phyloP scores from a whole-genome alignment of 2,797 vertebrate species.

The Astyanax mexicanus region DNA sequence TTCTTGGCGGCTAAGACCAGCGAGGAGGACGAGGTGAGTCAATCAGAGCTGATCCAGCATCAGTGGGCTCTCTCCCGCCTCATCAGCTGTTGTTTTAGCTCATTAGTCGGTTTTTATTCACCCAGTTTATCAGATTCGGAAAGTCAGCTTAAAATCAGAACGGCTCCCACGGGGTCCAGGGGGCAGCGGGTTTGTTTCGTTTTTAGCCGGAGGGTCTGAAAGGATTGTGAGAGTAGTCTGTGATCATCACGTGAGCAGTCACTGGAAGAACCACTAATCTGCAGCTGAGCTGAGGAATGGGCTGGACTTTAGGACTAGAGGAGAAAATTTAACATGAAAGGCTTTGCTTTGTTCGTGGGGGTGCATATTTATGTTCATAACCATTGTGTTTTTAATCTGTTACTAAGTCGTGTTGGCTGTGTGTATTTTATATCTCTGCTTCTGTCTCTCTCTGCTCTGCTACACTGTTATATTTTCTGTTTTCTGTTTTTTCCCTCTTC shows the following conservation, averaged over 20 bases:
- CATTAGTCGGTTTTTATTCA: no score
- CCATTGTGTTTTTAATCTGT: neutral
- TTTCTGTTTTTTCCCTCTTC: constrained; percentile 15
- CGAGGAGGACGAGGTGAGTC: constrained; percentile 95
- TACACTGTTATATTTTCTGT: no score
- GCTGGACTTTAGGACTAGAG: neutral
- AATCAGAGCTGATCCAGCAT: constrained; percentile 2
- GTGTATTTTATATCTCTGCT: no score
- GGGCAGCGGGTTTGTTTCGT: no score
- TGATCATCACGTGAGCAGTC: neutral
- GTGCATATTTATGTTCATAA: neutral
- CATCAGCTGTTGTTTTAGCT: no score
- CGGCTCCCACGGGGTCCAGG: no score
- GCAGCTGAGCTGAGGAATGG: neutral
- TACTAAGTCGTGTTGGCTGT: no score
- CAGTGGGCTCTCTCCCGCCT: no score
- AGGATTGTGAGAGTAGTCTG: neutral
- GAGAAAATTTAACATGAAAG: no score
- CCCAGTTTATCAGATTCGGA: no score
- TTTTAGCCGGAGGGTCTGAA: neutral
- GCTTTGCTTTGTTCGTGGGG: constrained; percentile 25
- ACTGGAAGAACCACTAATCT: neutral
- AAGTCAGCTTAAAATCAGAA: no score
- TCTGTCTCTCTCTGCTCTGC: no score
- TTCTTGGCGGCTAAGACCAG: constrained; percentile 95